A percentile compares a stretch with the other conserved stretches of the same genome.
These are phyloP conservation scores for Matsumurasca onukii DNA, from an alignment of 1,140 invertebrate genomes.

Conservation along the genomic window DNA sequence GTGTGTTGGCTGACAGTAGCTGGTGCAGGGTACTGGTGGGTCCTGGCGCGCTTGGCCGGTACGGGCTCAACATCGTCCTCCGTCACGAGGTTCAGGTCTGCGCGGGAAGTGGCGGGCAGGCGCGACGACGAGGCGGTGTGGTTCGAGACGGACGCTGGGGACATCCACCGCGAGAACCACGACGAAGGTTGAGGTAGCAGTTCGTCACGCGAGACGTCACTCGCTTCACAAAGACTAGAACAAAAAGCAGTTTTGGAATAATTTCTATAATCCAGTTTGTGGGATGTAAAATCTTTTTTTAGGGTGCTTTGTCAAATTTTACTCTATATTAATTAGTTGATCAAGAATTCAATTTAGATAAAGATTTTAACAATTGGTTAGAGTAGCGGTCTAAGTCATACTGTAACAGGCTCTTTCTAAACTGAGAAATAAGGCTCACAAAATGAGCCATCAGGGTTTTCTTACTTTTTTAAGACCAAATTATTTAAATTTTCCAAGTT, in stretches of 20 bases:
- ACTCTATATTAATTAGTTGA: no score
- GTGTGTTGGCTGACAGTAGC: neutral
- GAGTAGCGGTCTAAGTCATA: no score
- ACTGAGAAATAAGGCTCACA: no score
- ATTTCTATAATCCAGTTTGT: no score
- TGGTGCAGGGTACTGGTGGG: neutral
- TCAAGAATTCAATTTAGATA: no score
- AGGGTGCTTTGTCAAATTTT: no score
- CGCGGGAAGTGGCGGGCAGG: constrained; percentile 1
- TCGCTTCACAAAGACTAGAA: constrained; percentile 32
- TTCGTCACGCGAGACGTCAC: constrained; percentile 36
- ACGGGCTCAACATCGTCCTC: neutral
- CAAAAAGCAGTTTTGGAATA: neutral
- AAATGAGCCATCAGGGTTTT: no score
- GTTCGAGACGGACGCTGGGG: constrained; percentile 22
- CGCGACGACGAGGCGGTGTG: constrained; percentile 12
- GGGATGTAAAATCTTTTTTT: no score
- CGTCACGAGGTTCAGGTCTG: constrained; percentile 10
- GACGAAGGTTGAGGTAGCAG: constrained; percentile 36
- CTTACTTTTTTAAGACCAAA: no score
- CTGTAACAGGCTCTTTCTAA: no score
- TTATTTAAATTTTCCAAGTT: no score
- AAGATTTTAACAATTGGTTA: no score
- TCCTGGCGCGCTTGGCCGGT: constrained; percentile 8
- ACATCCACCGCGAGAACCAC: constrained; percentile 37